These are phyloP conservation scores for Apodemia mormo DNA, from an alignment of 2,888 invertebrate genomes.

Conservation along the genomic window DNA sequence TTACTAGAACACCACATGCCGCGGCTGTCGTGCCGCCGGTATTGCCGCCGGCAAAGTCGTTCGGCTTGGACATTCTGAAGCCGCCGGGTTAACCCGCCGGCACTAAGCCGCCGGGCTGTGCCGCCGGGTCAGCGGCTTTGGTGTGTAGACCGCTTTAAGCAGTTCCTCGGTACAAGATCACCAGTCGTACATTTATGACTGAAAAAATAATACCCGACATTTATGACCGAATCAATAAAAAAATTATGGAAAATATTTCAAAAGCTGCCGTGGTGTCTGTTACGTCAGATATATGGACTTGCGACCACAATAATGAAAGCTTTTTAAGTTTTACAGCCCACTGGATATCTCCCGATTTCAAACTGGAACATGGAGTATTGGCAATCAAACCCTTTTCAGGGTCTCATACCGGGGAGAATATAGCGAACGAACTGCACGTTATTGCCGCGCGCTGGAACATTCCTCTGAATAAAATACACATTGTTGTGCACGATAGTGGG, in stretches of 20 bases:
- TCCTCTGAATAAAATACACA: slow-evolving; percentile 41
- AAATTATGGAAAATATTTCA: slow-evolving; percentile 36
- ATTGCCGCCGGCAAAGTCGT: too few relatives aligned
- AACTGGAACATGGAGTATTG: slow-evolving; percentile 39
- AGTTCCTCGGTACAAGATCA: slow-evolving; percentile 36
- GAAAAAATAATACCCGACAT: slow-evolving; percentile 37
- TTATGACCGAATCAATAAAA: slow-evolving; percentile 31
- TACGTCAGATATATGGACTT: slow-evolving; percentile 41
- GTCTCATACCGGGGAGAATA: slow-evolving; percentile 42
- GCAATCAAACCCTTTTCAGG: slow-evolving; percentile 39
- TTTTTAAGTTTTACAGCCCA: slow-evolving; percentile 38
- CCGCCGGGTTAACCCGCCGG: too few relatives aligned
- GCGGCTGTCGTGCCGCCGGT: too few relatives aligned
- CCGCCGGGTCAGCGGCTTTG: too few relatives aligned
- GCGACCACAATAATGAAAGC: slow-evolving; percentile 33
- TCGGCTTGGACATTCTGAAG: too few relatives aligned
- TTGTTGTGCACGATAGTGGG: slow-evolving; percentile 44
- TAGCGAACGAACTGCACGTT: slow-evolving; percentile 43
- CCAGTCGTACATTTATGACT: slow-evolving; percentile 36
- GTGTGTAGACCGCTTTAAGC: too few relatives aligned
- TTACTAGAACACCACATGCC: too few relatives aligned
- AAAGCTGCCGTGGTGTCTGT: slow-evolving; percentile 35
- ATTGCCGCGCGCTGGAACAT: slow-evolving; percentile 45
- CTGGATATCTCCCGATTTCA: slow-evolving; percentile 39
- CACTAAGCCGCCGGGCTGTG: too few relatives aligned